A percentile compares a stretch with the other conserved stretches of the same genome.
These are phyloP conservation scores for Melieria omissa DNA, from an alignment of 2,888 invertebrate genomes.

Conservation along the genomic window DNA sequence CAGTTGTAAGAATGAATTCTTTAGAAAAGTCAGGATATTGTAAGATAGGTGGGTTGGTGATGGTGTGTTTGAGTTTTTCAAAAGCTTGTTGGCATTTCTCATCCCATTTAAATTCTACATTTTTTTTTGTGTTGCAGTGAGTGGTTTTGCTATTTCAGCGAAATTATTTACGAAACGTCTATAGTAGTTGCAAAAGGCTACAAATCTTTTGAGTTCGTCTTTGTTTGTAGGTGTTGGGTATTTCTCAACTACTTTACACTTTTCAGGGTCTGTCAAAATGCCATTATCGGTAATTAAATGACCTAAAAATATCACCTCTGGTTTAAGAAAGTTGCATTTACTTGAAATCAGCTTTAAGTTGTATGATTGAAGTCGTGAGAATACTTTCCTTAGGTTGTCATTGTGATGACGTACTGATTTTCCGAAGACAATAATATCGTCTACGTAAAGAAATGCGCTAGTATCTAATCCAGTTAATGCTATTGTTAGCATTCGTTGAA, in stretches of 20 bases:
- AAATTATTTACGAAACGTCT: conserved; percentile 46
- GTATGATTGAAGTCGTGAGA: conserved; percentile 33
- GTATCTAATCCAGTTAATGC: conserved; percentile 35
- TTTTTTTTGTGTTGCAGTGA: conserved; percentile 43
- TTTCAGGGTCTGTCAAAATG: conserved; percentile 43
- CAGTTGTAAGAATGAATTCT: conserved; percentile 50
- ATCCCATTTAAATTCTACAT: neutral
- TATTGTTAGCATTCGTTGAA: conserved; percentile 43
- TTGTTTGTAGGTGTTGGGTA: conserved; percentile 46
- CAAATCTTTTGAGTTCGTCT: conserved; percentile 43
- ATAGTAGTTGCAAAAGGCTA: conserved; percentile 48
- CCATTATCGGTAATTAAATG: conserved; percentile 44
- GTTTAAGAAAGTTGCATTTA: conserved; percentile 14
- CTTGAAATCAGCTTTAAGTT: conserved; percentile 37
- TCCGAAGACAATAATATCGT: conserved; percentile 45
- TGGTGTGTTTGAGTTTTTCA: conserved; percentile 29
- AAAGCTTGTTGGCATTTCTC: conserved; percentile 17
- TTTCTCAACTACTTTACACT: conserved; percentile 43
- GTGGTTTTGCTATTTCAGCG: conserved; percentile 43
- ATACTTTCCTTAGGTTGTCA: conserved; percentile 31
- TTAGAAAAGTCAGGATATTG: conserved; percentile 35
- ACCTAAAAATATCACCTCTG: conserved; percentile 44
- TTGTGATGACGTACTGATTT: conserved; percentile 39
- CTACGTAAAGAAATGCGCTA: conserved; percentile 5
- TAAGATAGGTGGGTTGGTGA: conserved; percentile 32